Conservation (phyloP, 2,797 vertebrate genomes). For the Helostoma temminkii region DNA sequence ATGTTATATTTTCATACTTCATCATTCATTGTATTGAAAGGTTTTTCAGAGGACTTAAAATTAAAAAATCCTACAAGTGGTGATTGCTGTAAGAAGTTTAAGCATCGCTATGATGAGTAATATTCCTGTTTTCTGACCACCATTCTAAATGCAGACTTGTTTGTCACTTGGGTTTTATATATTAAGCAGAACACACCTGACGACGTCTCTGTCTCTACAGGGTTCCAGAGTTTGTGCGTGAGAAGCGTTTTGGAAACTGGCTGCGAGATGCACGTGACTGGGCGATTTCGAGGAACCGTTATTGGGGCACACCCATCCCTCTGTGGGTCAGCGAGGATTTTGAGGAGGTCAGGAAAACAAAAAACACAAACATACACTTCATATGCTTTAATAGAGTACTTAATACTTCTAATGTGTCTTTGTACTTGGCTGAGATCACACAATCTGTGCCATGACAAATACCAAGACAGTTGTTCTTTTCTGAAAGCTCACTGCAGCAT, state of each 20-base stretch:
- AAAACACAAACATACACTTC: not conserved
- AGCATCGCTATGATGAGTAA: not conserved
- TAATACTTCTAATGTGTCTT: conserved; percentile 29
- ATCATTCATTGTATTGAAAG: no score
- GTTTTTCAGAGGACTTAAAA: no score
- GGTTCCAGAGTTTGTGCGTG: conserved; percentile 96
- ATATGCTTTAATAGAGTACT: conserved; percentile 28
- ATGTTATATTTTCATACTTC: no score
- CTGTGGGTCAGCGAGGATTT: conserved; percentile 96
- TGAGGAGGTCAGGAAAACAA: conserved; percentile 73
- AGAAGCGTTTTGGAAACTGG: conserved; percentile 99
- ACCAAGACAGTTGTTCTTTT: conserved; percentile 44
- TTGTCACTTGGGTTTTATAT: not conserved
- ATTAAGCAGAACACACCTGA: not conserved
- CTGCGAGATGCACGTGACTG: conserved; percentile 95
- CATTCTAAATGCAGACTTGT: not conserved
- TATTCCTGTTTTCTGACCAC: conserved; percentile 1
- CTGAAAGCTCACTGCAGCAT: conserved; percentile 1
- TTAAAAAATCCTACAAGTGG: no score
- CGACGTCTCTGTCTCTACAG: conserved; percentile 72
- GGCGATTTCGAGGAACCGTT: conserved; percentile 96
- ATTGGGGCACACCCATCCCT: conserved; percentile 98
- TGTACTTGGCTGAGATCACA: conserved; percentile 18
- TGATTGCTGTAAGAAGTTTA: conserved; percentile 4
- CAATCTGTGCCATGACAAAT: conserved; percentile 46